Evolutionary conservation across 1,140 invertebrate species (phyloP), one percentile per base, ranked within the genome.

Genomic region (Microplitis demolitor): DNA sequence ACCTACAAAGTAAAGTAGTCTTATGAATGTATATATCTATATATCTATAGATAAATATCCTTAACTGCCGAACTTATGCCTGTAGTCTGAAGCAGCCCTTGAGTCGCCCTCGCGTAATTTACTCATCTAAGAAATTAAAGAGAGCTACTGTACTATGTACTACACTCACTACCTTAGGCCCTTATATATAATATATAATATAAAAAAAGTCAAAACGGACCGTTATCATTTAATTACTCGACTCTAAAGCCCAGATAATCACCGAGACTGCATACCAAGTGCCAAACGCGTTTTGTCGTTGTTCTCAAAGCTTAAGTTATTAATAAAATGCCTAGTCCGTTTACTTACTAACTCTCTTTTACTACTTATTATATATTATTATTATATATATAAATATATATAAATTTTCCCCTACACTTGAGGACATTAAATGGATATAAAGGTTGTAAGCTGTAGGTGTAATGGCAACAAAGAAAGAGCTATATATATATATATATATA

Each of bases 141-240:
- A 45, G 39, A 45, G 24, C 24, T 24, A 24, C 24, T 24, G 24
- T 24, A 24, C 24, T 67, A 60, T 24, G 24, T 24, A 24, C 24
- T 67, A 60, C 64, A 39, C 72, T 58, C 33, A 37, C 45, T 50
- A 50, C 24, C 14, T 45, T 45, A 61, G 37, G 39, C 14, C 63
- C 39, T 45, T 56, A 66, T 66, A 68, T 61, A 56, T 56, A 75
- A 66, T 71, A 76, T 50, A 60, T 56, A 53, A 33, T 68, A 63
- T 66, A 67, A 68, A 68, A 66, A 37, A 63, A 68, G 60, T 58
- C 56, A 50, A 71, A 73, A 74, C 67, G 72, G 76, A 76, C 78
- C 79, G 78, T 84, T 83, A 83, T 80, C 79, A 82, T 84, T 82
- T 80, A 76, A 81, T 80, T 83, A 82, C 77, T 66, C 71, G 72